A percentile compares a stretch with the other conserved stretches of the same genome.
These are phyloP conservation scores for Drosophila niveifrons DNA, from an alignment of 2,888 invertebrate genomes.

Conservation along the genomic window DNA sequence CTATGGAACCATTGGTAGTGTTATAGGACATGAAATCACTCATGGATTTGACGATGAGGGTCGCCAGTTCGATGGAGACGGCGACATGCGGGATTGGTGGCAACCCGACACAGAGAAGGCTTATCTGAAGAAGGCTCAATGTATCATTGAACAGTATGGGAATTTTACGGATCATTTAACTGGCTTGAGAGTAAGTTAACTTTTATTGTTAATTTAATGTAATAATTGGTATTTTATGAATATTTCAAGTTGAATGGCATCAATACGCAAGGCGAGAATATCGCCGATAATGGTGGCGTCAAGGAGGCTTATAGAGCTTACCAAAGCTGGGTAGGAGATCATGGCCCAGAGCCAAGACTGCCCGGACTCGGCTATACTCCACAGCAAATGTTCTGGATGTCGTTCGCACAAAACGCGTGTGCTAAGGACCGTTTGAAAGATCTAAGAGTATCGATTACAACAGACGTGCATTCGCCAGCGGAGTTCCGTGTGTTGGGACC, in stretches of 20 bases:
- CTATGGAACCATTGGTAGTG: slow-evolving; percentile 95
- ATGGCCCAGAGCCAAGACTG: slow-evolving; percentile 89
- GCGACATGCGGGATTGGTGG: slow-evolving; percentile 98
- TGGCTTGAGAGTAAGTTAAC: slow-evolving; percentile 85
- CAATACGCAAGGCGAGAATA: slow-evolving; percentile 97
- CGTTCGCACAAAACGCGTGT: slow-evolving; percentile 95
- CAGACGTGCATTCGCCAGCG: slow-evolving; percentile 92
- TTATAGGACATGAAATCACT: slow-evolving; percentile 96
- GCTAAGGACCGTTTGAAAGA: slow-evolving; percentile 91
- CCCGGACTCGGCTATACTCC: slow-evolving; percentile 91
- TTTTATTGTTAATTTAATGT: background rate
- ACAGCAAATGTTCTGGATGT: slow-evolving; percentile 92
- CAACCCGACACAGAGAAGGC: slow-evolving; percentile 92
- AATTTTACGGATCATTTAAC: slow-evolving; percentile 94
- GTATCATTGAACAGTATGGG: slow-evolving; percentile 97
- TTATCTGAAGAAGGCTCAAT: slow-evolving; percentile 93
- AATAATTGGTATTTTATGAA: slow-evolving; percentile 1
- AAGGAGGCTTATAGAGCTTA: slow-evolving; percentile 96
- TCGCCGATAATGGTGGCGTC: slow-evolving; percentile 97
- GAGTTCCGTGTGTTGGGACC: slow-evolving; percentile 96
- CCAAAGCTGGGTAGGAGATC: slow-evolving; percentile 89
- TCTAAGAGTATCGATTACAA: slow-evolving; percentile 92
- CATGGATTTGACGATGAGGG: slow-evolving; percentile 96
- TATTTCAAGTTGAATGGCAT: slow-evolving; percentile 92
- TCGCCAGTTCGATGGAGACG: slow-evolving; percentile 95